Evolutionary conservation across 2,888 invertebrate genomes (phyloP), one percentile per base, ranked within the genome.

Genomic region (Nemotelus pantherinus): DNA sequence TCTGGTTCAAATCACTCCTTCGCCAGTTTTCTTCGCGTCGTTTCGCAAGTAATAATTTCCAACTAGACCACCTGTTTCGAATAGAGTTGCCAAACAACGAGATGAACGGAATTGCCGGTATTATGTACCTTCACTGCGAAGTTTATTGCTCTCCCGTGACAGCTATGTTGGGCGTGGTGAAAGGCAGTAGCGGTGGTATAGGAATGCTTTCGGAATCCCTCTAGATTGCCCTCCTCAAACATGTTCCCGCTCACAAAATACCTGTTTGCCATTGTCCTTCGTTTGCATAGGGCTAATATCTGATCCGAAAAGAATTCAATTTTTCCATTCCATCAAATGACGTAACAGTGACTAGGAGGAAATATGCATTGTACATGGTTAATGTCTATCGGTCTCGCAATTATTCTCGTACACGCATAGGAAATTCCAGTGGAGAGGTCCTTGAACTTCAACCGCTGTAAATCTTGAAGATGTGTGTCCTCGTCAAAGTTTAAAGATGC

Each of bases 71-170:
- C 65, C 65, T 65, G n/a, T 45, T 65, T 64, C 41, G 10, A 65
- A 45, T 65, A 45, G 6, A 6, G 39, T 65, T 4, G 6, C 58
- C 58, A 58, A 58, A 58, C n/a, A 53, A 53, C 6, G 10, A 53
- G 10, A 53, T 53, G 53, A 53, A 53, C 6, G 6, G 10, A 53
- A 53, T 63, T 43, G 10, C 9, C 57, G 10, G 25, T 4, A 9
- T 25, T 57, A 45, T 10, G 45, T 65, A 6, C 25, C 57, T 57
- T 25, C 57, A n/a, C 45, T 47, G 43, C 45, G 47, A 65, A 65
- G 65, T 65, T 65, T 65, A 65, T 65, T 65, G 65, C 65, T 45
- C 65, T 65, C 65, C 45, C 9, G n/a, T 47, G 45, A 65, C 63
- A n/a, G 41, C 3, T 9, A 57, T 57, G 4, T 9, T 10, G 57